Evolutionary conservation across 2,888 invertebrate species (phyloP).

Genomic region (Nymphalis c-album): DNA sequence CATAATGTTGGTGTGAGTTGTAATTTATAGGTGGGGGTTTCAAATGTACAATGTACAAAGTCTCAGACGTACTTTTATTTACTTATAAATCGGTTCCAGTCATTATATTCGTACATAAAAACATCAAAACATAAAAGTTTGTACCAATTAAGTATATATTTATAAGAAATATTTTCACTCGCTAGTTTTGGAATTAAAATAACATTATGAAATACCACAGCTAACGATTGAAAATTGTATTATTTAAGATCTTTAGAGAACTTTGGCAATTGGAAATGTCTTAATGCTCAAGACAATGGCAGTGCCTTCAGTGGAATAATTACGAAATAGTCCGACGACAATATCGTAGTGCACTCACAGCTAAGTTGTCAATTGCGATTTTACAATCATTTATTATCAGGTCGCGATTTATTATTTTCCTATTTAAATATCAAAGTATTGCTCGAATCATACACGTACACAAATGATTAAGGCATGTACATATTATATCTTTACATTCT

Average conservation of each 20-base stretch:
- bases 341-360: background rate
- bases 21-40: too few species aligned
- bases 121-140: too few species aligned
- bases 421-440: background rate
- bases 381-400: background rate
- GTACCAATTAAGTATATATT: too few species aligned
- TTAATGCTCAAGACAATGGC: background rate
- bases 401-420: background rate
- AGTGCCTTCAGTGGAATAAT: background rate
- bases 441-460: background rate
- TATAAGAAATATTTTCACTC: too few species aligned
- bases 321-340: background rate
- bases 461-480: too few species aligned
- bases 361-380: background rate
- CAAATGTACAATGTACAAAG: too few species aligned
- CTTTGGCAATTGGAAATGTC: constrained; percentile 15
- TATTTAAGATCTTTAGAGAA: constrained; percentile 6
- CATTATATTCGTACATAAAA: too few species aligned
- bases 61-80: too few species aligned
- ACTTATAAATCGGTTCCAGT: too few species aligned
- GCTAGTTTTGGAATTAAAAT: too few species aligned
- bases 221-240: background rate
- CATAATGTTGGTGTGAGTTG: too few species aligned
- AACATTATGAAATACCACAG: background rate
- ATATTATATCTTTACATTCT: too few species aligned